These are phyloP conservation scores for Centrocercus urophasianus DNA, from an alignment of 2,113 vertebrate species.

Conservation along the genomic window DNA sequence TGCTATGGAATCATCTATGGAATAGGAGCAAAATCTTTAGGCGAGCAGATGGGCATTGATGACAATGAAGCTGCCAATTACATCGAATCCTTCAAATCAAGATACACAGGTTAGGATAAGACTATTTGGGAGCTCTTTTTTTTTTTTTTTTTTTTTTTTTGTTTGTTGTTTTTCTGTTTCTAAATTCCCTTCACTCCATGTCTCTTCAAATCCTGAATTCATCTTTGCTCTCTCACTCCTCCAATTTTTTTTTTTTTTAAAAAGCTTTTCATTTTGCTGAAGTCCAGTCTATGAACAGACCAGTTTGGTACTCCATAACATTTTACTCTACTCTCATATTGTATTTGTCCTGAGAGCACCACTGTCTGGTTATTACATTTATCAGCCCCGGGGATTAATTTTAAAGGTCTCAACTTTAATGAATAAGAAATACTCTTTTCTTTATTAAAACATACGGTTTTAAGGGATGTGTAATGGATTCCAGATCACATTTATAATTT, in stretches of 20 bases:
- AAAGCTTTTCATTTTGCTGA: neutral
- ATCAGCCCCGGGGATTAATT: neutral
- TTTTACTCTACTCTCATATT: neutral
- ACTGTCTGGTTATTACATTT: neutral
- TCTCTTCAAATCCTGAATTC: neutral
- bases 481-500: neutral
- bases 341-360: neutral
- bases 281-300: neutral
- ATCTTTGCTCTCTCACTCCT: neutral
- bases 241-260: neutral
- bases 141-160: neutral
- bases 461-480: neutral
- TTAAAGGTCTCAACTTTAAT: neutral
- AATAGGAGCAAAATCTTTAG: constrained; percentile 95
- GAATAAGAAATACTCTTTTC: neutral
- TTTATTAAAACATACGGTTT: neutral
- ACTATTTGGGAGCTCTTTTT: neutral
- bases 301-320: neutral
- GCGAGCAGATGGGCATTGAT: constrained; percentile 94
- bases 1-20: constrained; percentile 99
- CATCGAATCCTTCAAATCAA: constrained; percentile 94
- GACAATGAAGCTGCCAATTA: constrained; percentile 91
- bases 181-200: neutral
- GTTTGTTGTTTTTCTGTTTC: neutral
- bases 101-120: constrained; percentile 88